Conservation (phyloP, 2,797 vertebrate genomes). For the Pantherophis alleghaniensis region DNA sequence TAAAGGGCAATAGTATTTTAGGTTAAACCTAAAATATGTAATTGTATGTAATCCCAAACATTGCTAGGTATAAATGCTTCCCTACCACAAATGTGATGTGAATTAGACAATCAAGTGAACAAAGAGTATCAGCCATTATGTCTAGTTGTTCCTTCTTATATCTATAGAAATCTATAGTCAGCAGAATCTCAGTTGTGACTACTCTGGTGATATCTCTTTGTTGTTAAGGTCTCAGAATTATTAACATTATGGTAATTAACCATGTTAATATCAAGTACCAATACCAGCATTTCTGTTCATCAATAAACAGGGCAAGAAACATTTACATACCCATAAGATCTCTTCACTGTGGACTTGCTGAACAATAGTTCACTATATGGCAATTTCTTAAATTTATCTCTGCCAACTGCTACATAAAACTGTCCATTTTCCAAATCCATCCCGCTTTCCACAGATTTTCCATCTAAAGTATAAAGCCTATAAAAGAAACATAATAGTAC, state of each 20-base stretch:
- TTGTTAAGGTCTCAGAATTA: not conserved
- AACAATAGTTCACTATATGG: slow-evolving; percentile 86
- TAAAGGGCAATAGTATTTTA: not conserved
- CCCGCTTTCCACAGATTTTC: slow-evolving; percentile 82
- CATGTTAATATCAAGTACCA: not conserved
- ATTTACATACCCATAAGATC: slow-evolving; percentile 80
- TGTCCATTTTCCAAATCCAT: slow-evolving; percentile 88
- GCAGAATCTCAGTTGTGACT: not conserved
- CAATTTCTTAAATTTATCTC: slow-evolving; percentile 92
- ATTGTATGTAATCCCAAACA: not conserved
- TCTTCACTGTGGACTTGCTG: slow-evolving; percentile 78
- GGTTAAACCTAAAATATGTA: not conserved
- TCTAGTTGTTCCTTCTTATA: not conserved
- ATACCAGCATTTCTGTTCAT: not conserved
- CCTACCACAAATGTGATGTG: not conserved
- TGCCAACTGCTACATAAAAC: slow-evolving; percentile 92
- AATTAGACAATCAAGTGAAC: not conserved
- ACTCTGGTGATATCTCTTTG: not conserved
- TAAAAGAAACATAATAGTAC: slow-evolving; percentile 43
- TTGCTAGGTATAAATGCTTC: not conserved
- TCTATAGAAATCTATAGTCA: not conserved
- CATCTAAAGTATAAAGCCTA: slow-evolving; percentile 90
- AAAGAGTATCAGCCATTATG: not conserved
- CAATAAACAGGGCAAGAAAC: not conserved
- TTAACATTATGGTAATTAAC: not conserved